Conservation (phyloP, 2,888 invertebrate genomes). For the Andrena flavipes region DNA sequence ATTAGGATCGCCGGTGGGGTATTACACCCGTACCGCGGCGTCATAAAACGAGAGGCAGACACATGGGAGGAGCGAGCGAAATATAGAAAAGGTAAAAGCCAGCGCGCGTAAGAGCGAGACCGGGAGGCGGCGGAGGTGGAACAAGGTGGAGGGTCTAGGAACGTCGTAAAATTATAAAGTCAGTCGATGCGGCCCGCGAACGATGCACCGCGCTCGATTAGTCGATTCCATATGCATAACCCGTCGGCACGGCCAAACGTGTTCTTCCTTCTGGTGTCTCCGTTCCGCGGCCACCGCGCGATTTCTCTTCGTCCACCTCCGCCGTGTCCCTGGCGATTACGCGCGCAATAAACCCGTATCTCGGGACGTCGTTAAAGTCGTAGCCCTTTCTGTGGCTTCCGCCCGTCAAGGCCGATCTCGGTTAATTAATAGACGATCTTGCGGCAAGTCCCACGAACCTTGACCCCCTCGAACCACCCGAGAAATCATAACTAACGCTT, state of each 20-base stretch:
- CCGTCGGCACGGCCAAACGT: conserved; percentile 56
- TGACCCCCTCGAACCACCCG: conserved; percentile 7
- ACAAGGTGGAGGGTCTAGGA: conserved; percentile 64
- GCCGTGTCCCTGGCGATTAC: conserved; percentile 62
- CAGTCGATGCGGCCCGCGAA: conserved; percentile 66
- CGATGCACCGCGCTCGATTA: conserved; percentile 75
- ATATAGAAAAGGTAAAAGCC: not conserved
- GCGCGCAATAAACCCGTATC: conserved; percentile 71
- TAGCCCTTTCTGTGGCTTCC: conserved; percentile 45
- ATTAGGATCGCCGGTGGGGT: conserved; percentile 78
- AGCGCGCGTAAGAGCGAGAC: too few species aligned
- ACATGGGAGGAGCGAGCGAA: conserved; percentile 29
- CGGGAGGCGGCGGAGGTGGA: conserved; percentile 39
- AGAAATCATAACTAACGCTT: not conserved
- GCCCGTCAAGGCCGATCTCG: conserved; percentile 47
- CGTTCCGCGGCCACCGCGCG: not conserved
- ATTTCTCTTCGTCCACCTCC: not conserved
- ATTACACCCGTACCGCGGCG: conserved; percentile 67
- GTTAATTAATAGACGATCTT: conserved; percentile 61
- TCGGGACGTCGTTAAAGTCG: conserved; percentile 55
- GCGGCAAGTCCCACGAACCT: conserved; percentile 32
- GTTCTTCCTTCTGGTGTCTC: conserved; percentile 43
- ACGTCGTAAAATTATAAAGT: conserved; percentile 81
- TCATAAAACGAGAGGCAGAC: conserved; percentile 69
- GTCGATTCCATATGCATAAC: conserved; percentile 79